Evolutionary conservation across 1,140 invertebrate genomes (phyloP), one percentile per base, ranked within the genome.

Genomic region (Mylabris phalerata): DNA sequence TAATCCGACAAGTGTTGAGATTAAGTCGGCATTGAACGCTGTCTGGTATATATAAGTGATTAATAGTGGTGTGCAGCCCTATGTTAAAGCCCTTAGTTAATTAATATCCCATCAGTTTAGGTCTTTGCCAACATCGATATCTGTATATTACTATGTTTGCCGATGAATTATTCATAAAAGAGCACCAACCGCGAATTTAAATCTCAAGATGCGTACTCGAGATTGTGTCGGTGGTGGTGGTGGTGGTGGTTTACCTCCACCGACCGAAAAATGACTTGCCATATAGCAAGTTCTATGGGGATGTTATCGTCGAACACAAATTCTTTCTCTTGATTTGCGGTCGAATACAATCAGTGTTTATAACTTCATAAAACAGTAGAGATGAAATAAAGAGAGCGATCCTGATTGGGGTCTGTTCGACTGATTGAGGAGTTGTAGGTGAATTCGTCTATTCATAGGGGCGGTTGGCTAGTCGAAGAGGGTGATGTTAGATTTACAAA

Each of bases 61-160:
- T 60, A 60, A 60, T 60, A 60, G 59, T 56, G 40, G 51, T 49
- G 19, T 32, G 51, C 46, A 46, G 26, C 57, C 32, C 41, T 59
- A 19, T 50, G 47, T 55, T 50, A 55, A 56, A 55, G 49, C 59
- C 59, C 52, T 32, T 47, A 60, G 59, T 60, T 60, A 60, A 60
- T 60, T 60, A 60, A 60, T 60, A 60, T 60, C 59, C 40, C 59
- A 60, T 60, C 59, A 60, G 51, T 60, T 48, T 10, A n/a, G 51
- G 13, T 40, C 11, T 39, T 48, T 24, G 46, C 44, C 44, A 41
- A n/a, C 51, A 38, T 42, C 59, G 59, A 60, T 60, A 60, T 60
- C 59, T 60, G 59, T 60, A 56, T 60, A 60, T 60, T 60, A 43
- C 59, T 60, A 60, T 60, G 59, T 60, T 60, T 60, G 50, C 59